These are phyloP conservation scores for Pantala flavescens DNA, from an alignment of 1,140 invertebrate genomes.

Conservation along the genomic window DNA sequence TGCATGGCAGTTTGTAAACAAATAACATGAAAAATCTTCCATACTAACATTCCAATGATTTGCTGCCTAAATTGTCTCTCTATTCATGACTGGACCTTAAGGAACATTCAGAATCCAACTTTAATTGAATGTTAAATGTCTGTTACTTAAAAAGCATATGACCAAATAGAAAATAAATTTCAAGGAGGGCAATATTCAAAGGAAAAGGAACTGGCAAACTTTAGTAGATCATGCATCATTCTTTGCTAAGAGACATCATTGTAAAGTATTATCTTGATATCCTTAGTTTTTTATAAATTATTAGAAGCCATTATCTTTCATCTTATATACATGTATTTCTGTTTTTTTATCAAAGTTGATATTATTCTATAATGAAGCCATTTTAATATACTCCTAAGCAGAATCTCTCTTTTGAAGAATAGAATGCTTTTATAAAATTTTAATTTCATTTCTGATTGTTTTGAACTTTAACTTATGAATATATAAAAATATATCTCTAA, in stretches of 20 bases:
- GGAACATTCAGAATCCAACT: neutral
- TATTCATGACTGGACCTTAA: neutral
- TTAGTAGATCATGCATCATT: neutral
- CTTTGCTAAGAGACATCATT: neutral
- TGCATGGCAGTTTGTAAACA: neutral
- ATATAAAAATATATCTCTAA: too few relatives aligned
- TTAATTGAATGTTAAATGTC: neutral
- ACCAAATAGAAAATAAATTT: too few relatives aligned
- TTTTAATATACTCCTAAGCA: too few relatives aligned
- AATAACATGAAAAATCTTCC: constrained; percentile 3
- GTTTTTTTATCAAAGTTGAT: too few relatives aligned
- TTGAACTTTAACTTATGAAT: too few relatives aligned
- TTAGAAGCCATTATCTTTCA: neutral
- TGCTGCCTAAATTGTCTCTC: neutral
- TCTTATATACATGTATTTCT: too few relatives aligned
- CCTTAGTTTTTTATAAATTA: neutral
- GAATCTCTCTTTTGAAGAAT: too few relatives aligned
- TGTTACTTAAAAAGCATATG: too few relatives aligned
- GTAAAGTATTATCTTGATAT: neutral
- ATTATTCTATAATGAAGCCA: too few relatives aligned
- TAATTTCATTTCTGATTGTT: too few relatives aligned
- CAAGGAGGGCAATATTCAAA: too few relatives aligned
- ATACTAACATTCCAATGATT: constrained; percentile 10
- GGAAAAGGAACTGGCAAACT: neutral
- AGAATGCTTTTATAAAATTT: too few relatives aligned